Evolutionary conservation across 2,113 vertebrate genomes (phyloP).

Genomic region (Epinephelus cyanopodus): DNA sequence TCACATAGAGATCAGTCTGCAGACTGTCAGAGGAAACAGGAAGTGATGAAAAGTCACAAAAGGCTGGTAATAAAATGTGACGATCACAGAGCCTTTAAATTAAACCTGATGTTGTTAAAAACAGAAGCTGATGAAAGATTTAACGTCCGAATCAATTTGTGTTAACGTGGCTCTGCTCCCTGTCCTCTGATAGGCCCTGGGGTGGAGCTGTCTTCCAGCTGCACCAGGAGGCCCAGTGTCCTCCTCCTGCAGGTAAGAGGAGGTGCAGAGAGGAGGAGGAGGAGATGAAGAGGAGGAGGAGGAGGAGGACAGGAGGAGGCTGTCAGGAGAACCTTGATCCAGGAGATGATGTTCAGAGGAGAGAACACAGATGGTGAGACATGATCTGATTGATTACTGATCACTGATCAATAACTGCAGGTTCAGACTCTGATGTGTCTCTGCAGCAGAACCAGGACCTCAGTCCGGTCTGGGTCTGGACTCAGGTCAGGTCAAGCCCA

Average conservation of each 20-base stretch:
- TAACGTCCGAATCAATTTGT: no score
- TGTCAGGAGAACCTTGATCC: constrained; percentile 37
- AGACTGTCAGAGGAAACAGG: no score
- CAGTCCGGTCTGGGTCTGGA: background rate
- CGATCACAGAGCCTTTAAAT: no score
- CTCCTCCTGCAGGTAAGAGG: constrained; percentile 10
- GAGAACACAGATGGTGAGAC: constrained; percentile 20
- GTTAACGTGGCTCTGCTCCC: no score
- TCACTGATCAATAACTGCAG: background rate
- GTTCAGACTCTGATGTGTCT: background rate
- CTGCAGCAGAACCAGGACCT: background rate
- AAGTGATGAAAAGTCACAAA: no score
- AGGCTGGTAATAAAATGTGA: no score
- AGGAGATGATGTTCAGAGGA: background rate
- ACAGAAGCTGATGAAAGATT: no score
- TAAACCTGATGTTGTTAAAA: no score
- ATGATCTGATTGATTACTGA: background rate
- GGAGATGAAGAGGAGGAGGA: background rate
- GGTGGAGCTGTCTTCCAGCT: constrained; percentile 24
- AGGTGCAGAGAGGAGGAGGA: background rate
- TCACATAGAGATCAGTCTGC: no score
- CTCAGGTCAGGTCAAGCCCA: background rate
- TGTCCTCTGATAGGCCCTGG: constrained; percentile 26
- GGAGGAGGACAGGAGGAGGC: background rate
- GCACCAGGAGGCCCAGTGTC: constrained; percentile 12